phyloP scores from a whole-genome alignment of 2,797 vertebrate species.

The Agapornis canus region DNA sequence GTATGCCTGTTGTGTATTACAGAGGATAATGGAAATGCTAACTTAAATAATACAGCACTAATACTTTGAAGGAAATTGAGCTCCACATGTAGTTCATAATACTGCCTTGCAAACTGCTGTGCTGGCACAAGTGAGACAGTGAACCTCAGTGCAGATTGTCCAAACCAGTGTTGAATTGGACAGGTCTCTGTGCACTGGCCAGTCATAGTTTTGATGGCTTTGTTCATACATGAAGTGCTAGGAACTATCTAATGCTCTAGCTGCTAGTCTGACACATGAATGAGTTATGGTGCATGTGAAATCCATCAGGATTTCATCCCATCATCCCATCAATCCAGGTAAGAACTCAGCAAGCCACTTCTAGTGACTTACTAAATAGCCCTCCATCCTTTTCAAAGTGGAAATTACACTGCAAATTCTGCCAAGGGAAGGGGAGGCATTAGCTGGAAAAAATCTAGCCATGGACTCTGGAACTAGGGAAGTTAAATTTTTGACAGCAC shows the following conservation, averaged over 20 bases:
- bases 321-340: not conserved
- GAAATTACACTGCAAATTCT: not conserved
- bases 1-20: not conserved
- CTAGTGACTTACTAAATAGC: not conserved
- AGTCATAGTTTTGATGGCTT: not conserved
- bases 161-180: not conserved
- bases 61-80: not conserved
- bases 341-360: not conserved
- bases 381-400: not conserved
- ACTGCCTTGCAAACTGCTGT: not conserved
- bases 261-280: not conserved
- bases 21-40: not conserved
- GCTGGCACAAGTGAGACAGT: not conserved
- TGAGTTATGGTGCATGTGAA: not conserved
- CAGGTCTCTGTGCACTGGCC: not conserved
- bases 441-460: not conserved
- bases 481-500: not conserved
- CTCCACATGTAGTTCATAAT: not conserved
- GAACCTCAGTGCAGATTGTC: not conserved
- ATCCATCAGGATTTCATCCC: not conserved
- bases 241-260: not conserved
- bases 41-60: not conserved
- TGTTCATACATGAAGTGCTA: not conserved
- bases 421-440: not conserved
- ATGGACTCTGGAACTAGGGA: not conserved